Percentiles rank a stretch among this genome's conserved stretches.
phyloP scores from a whole-genome alignment of 1,140 invertebrate species.

The Tachypleus tridentatus region DNA sequence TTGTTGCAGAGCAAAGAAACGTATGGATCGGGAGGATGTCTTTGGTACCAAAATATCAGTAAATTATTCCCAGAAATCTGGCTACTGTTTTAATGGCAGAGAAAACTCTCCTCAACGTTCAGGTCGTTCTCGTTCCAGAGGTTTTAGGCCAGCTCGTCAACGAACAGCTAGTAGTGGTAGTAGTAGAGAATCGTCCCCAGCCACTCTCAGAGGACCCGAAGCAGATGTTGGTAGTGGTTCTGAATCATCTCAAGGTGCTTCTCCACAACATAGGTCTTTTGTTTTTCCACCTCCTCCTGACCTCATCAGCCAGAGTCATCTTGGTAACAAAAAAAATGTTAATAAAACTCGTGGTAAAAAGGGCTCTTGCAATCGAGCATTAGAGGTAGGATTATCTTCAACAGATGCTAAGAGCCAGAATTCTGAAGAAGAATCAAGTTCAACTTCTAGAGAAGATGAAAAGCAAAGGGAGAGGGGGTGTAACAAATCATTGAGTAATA shows the following conservation, averaged over 20 bases:
- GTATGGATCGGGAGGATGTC: slow-evolving; percentile 73
- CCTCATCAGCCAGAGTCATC: slow-evolving; percentile 8
- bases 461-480: too few species aligned
- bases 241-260: background rate
- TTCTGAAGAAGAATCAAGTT: too few species aligned
- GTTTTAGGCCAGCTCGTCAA: slow-evolving; percentile 5
- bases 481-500: too few species aligned
- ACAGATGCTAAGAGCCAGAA: too few species aligned
- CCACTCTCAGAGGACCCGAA: background rate
- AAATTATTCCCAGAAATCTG: background rate
- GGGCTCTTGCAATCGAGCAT: too few species aligned
- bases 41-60: slow-evolving; percentile 60
- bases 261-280: slow-evolving; percentile 4
- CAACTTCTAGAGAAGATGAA: too few species aligned
- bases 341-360: too few species aligned
- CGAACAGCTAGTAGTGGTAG: slow-evolving; percentile 1
- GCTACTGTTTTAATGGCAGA: too few species aligned
- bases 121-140: background rate
- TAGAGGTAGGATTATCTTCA: too few species aligned
- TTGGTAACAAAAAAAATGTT: too few species aligned
- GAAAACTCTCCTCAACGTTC: too few species aligned
- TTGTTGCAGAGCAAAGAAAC: slow-evolving; percentile 56
- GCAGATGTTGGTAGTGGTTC: background rate
- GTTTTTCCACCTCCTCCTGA: slow-evolving; percentile 17
- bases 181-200: slow-evolving; percentile 9